These are phyloP conservation scores for Aspiorhynchus laticeps DNA, from an alignment of 2,113 vertebrate genomes.

Conservation along the genomic window DNA sequence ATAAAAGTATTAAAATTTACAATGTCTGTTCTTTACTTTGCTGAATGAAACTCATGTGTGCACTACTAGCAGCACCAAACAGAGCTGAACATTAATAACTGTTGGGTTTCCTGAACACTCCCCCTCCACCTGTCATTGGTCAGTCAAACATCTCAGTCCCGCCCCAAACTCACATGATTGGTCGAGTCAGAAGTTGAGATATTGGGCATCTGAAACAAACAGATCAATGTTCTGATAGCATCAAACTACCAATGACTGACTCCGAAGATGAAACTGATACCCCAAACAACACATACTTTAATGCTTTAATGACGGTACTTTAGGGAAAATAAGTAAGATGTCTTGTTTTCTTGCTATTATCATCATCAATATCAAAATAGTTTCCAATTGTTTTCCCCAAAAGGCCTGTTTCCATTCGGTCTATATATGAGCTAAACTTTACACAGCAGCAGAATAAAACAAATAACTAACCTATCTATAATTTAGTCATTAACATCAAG, in stretches of 20 bases:
- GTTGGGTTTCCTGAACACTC: not conserved
- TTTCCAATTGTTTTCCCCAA: not conserved
- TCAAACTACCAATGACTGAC: not conserved
- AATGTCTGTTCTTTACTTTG: not conserved
- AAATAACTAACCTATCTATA: not conserved
- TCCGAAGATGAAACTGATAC: not conserved
- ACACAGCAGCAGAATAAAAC: not conserved
- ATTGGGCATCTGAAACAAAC: not conserved
- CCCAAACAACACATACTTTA: not conserved
- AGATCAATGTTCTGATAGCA: no score
- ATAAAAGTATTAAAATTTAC: constrained; percentile 68
- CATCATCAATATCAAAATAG: not conserved
- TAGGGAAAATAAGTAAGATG: not conserved
- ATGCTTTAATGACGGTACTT: not conserved
- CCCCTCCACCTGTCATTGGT: not conserved
- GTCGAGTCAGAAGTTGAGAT: not conserved
- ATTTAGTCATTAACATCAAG: not conserved
- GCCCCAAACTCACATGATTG: not conserved
- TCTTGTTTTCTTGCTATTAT: not conserved
- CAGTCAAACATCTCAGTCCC: not conserved
- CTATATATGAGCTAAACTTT: not conserved
- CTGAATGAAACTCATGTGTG: not conserved
- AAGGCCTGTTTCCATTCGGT: not conserved
- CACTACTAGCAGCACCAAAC: not conserved
- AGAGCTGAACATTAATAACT: not conserved